A percentile compares a stretch with the other conserved stretches of the same genome.
These are phyloP conservation scores for Ceratina australensis DNA, from an alignment of 1,140 invertebrate species.

Conservation along the genomic window DNA sequence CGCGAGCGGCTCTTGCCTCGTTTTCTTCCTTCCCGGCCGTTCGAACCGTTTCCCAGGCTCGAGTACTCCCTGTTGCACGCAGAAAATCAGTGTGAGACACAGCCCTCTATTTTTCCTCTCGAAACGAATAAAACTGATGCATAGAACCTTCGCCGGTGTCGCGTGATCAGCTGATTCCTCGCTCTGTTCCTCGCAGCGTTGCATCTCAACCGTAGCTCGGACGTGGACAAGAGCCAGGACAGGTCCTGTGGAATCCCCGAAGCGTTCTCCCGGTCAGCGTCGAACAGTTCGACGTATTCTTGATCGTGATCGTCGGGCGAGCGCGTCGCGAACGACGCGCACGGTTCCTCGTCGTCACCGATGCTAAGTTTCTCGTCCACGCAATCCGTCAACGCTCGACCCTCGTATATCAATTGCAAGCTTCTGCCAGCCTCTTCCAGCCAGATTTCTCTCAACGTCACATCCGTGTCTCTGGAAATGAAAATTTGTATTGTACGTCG, in stretches of 20 bases:
- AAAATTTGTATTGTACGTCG: too few relatives aligned
- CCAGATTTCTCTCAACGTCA: conserved; percentile 77
- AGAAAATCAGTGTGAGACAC: too few relatives aligned
- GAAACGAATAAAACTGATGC: too few relatives aligned
- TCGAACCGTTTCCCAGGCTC: conserved; percentile 30
- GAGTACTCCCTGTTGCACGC: conserved; percentile 55
- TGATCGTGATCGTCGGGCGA: conserved; percentile 44
- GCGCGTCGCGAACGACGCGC: conserved; percentile 40
- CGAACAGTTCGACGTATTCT: conserved; percentile 56
- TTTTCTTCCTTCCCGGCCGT: conserved; percentile 25
- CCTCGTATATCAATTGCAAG: conserved; percentile 79
- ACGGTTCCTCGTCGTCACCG: conserved; percentile 45
- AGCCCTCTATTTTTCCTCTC: too few relatives aligned
- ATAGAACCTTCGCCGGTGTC: conserved; percentile 62
- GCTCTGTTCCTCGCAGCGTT: conserved; percentile 51
- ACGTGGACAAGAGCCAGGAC: conserved; percentile 63
- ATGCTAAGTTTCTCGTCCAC: conserved; percentile 60
- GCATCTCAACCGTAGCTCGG: conserved; percentile 64
- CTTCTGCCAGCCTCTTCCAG: conserved; percentile 74
- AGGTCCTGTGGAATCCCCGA: conserved; percentile 59
- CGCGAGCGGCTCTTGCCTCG: conserved; percentile 73
- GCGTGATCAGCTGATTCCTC: conserved; percentile 54
- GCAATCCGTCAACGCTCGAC: conserved; percentile 70
- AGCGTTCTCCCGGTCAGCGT: conserved; percentile 32
- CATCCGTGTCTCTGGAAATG: conserved; percentile 65